Conservation (phyloP, 2,113 vertebrate genomes). For the Percopsis transmontana region DNA sequence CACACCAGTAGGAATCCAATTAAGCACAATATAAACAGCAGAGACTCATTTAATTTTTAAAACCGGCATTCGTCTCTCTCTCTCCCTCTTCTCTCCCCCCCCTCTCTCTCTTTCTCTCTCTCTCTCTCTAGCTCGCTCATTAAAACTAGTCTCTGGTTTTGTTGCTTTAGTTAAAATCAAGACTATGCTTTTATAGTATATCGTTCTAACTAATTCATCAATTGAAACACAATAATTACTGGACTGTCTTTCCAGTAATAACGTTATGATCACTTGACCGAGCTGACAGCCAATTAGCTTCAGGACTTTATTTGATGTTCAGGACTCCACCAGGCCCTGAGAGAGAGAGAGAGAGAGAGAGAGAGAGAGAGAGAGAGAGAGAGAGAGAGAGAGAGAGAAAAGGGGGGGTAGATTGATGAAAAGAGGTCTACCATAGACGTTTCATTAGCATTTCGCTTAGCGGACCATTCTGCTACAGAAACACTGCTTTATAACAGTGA, state of each 20-base stretch:
- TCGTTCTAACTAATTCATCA: no score
- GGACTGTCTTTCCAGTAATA: no score
- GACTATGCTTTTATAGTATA: conserved; percentile 36
- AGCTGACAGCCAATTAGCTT: no score
- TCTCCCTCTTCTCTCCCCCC: neutral
- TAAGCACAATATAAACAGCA: conserved; percentile 43
- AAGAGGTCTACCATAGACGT: conserved; percentile 32
- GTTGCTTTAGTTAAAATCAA: neutral
- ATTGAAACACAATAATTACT: no score
- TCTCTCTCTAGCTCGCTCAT: conserved; percentile 5
- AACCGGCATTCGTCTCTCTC: conserved; percentile 46
- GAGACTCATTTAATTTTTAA: conserved; percentile 20
- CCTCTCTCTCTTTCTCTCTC: neutral
- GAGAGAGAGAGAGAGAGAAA: conserved; percentile 2
- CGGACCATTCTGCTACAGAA: no score
- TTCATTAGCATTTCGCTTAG: conserved; percentile 65
- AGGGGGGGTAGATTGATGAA: conserved; percentile 55
- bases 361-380: no score
- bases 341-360: neutral
- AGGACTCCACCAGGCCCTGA: no score
- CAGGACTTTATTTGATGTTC: no score
- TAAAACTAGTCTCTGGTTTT: conserved; percentile 34
- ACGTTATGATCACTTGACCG: no score
- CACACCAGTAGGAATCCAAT: conserved; percentile 39
- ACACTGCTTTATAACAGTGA: no score